Percentiles rank a stretch among this genome's conserved stretches.
phyloP scores from a whole-genome alignment of 1,140 invertebrate genomes.

The Leptonema lineaticorne region DNA sequence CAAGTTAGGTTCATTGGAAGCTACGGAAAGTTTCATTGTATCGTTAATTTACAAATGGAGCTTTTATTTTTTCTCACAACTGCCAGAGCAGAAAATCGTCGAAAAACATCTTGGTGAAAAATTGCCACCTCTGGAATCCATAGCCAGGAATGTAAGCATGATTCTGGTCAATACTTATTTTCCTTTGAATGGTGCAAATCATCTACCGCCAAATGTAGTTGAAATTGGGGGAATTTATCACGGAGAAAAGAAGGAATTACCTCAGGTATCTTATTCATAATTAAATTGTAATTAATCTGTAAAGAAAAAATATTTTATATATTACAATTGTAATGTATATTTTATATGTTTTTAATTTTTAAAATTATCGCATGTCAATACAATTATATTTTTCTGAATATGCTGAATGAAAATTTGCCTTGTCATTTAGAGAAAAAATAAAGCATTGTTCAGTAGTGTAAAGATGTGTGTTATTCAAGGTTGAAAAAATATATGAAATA shows the following conservation, averaged over 20 bases:
- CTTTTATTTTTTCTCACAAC: constrained; percentile 49
- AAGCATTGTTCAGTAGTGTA: too few species aligned
- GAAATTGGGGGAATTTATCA: constrained; percentile 63
- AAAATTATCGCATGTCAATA: too few species aligned
- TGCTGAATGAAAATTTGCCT: too few species aligned
- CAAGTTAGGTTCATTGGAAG: constrained; percentile 57
- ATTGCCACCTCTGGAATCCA: constrained; percentile 55
- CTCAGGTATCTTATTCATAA: constrained; percentile 1
- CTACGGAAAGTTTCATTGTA: constrained; percentile 49
- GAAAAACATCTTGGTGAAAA: constrained; percentile 59
- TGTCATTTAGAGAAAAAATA: too few species aligned
- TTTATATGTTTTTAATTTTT: too few species aligned
- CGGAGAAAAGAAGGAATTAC: neutral
- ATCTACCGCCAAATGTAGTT: constrained; percentile 58
- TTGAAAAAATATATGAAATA: too few species aligned
- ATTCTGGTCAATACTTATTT: constrained; percentile 62
- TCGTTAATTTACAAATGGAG: constrained; percentile 46
- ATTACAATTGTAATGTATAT: too few species aligned
- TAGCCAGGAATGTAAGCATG: constrained; percentile 57
- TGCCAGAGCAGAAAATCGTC: constrained; percentile 48
- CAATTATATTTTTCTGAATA: too few species aligned
- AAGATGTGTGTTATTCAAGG: too few species aligned
- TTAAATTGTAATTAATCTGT: too few species aligned
- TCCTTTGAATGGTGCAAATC: constrained; percentile 54
- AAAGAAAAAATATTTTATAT: too few species aligned